Percentiles rank a stretch among this genome's conserved stretches.
Evolutionary conservation across 2,113 vertebrate species (phyloP).

Genomic region (Numida meleagris): DNA sequence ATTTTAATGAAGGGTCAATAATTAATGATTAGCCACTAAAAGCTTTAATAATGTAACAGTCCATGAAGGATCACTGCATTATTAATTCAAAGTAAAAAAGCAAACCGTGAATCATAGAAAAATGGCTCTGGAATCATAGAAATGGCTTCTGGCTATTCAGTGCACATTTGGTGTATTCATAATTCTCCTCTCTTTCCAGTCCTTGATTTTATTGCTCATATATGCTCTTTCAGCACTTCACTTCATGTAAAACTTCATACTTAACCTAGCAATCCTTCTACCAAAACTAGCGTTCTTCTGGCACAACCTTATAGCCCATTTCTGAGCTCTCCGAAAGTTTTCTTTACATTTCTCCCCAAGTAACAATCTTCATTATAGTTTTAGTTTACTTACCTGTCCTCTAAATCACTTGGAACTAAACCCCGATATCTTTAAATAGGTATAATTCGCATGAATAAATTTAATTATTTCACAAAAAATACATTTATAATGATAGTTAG

Average conservation of each 20-base stretch:
- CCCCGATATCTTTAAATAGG: not conserved
- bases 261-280: not conserved
- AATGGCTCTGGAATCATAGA: not conserved
- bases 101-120: not conserved
- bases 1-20: not conserved
- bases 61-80: not conserved
- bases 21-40: not conserved
- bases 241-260: not conserved
- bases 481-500: not conserved
- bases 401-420: not conserved
- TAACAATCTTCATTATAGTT: not conserved
- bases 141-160: not conserved
- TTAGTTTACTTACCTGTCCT: not conserved
- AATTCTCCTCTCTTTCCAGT: not conserved
- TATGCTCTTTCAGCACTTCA: not conserved
- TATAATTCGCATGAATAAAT: not conserved
- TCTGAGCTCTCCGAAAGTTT: not conserved
- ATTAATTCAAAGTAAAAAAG: not conserved
- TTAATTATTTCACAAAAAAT: not conserved
- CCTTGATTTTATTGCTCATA: not conserved
- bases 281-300: not conserved
- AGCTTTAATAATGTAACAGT: slow-evolving; percentile 16
- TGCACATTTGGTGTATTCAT: not conserved
- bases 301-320: not conserved
- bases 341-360: not conserved